A percentile compares a stretch with the other conserved stretches of the same genome.
phyloP scores from a whole-genome alignment of 2,113 vertebrate genomes.

The Prunella fulvescens region DNA sequence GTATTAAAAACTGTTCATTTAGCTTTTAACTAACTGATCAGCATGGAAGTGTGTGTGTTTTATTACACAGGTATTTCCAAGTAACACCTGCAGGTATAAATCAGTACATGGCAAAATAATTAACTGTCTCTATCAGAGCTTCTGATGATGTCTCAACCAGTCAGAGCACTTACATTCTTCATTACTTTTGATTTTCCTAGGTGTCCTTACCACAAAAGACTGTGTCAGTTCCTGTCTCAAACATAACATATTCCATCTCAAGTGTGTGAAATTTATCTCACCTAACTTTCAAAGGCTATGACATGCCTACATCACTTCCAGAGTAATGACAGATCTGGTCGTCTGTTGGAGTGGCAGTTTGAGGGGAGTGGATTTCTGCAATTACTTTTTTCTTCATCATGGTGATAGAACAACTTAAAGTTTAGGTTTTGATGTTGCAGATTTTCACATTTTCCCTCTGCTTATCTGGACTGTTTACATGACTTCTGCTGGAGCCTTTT shows the following conservation, averaged over 20 bases:
- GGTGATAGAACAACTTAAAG: neutral
- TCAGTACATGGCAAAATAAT: neutral
- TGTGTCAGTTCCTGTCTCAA: neutral
- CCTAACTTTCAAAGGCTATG: neutral
- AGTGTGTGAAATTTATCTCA: constrained; percentile 3
- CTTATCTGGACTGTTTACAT: neutral
- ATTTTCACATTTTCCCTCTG: neutral
- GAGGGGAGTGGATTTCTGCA: neutral
- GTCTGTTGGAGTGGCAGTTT: neutral
- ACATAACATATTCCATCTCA: neutral
- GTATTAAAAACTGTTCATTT: neutral
- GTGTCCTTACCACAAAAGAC: neutral
- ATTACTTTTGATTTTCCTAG: neutral
- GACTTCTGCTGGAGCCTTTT: neutral
- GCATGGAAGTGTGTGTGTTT: neutral
- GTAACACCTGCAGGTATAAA: neutral
- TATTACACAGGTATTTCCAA: neutral
- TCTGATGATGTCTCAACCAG: neutral
- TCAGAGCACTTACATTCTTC: neutral
- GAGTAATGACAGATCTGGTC: neutral
- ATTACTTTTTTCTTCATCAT: neutral
- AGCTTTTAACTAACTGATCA: neutral
- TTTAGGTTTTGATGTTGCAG: neutral
- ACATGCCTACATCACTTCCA: neutral
- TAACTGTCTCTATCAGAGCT: neutral